phyloP scores from a whole-genome alignment of 2,113 vertebrate species.

The Columbina picui region DNA sequence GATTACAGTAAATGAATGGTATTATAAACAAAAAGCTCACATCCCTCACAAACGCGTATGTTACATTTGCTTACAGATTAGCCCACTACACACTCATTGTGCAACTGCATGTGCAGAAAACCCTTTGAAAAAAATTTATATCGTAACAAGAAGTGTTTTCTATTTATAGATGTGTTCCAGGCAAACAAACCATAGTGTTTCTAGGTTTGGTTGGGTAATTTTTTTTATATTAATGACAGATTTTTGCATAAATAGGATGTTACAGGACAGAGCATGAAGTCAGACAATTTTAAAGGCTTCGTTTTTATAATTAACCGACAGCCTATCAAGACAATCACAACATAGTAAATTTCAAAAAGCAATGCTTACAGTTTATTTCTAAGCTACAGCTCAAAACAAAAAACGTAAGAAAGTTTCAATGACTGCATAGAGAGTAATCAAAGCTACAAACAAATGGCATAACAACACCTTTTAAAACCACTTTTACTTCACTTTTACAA shows the following conservation, averaged over 20 bases:
- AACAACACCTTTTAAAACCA: neutral
- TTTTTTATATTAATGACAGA: neutral
- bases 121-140: neutral
- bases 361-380: neutral
- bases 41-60: neutral
- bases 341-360: neutral
- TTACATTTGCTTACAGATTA: neutral
- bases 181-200: neutral
- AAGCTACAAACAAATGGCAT: neutral
- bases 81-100: neutral
- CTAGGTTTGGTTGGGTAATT: neutral
- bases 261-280: neutral
- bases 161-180: neutral
- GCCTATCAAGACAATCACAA: neutral
- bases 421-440: neutral
- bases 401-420: neutral
- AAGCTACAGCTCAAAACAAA: neutral
- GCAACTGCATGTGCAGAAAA: neutral
- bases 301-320: neutral
- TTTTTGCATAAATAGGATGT: neutral
- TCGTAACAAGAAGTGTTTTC: neutral
- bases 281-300: neutral
- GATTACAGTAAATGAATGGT: slow-evolving; percentile 56
- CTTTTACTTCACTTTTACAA: neutral
- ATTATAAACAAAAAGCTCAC: slow-evolving; percentile 37